These are phyloP conservation scores for Hydrocynus forskahlii DNA, from an alignment of 2,797 vertebrate genomes.

Conservation along the genomic window DNA sequence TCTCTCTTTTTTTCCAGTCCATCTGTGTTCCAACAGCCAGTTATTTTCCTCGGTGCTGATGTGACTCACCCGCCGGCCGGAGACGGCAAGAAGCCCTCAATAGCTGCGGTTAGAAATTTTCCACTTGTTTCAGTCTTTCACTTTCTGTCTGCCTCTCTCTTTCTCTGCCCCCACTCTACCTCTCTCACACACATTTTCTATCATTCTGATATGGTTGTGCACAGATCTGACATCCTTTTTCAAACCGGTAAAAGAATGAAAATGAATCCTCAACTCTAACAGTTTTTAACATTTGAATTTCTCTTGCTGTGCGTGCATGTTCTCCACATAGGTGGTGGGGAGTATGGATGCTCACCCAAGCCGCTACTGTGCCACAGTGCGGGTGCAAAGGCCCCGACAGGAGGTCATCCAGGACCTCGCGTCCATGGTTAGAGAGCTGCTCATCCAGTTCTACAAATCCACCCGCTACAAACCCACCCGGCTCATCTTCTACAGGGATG, in stretches of 20 bases:
- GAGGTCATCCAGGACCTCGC: conserved; percentile 99
- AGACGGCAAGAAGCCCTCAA: conserved; percentile 98
- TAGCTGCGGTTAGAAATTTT: conserved; percentile 85
- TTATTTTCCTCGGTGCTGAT: conserved; percentile 98
- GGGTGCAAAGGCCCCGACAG: conserved; percentile 97
- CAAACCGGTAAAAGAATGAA: too few relatives aligned
- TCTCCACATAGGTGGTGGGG: conserved; percentile 86
- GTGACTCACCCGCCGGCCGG: conserved; percentile 98
- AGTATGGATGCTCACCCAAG: conserved; percentile 99
- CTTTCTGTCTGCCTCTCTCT: too few relatives aligned
- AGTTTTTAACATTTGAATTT: not conserved
- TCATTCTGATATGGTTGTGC: too few relatives aligned
- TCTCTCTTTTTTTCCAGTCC: conserved; percentile 77
- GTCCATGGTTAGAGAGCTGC: conserved; percentile 96
- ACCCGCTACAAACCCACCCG: conserved; percentile 98
- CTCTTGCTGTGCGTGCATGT: too few relatives aligned
- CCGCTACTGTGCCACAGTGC: conserved; percentile 96
- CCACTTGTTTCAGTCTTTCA: too few relatives aligned
- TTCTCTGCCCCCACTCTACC: too few relatives aligned
- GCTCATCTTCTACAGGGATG: conserved; percentile 98
- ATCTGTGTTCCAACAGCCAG: conserved; percentile 96
- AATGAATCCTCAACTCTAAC: too few relatives aligned
- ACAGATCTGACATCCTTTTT: too few relatives aligned
- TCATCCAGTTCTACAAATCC: conserved; percentile 99
- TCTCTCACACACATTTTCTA: too few relatives aligned